These are phyloP conservation scores for Dasypolia templi DNA, from an alignment of 2,888 invertebrate species.

Conservation along the genomic window DNA sequence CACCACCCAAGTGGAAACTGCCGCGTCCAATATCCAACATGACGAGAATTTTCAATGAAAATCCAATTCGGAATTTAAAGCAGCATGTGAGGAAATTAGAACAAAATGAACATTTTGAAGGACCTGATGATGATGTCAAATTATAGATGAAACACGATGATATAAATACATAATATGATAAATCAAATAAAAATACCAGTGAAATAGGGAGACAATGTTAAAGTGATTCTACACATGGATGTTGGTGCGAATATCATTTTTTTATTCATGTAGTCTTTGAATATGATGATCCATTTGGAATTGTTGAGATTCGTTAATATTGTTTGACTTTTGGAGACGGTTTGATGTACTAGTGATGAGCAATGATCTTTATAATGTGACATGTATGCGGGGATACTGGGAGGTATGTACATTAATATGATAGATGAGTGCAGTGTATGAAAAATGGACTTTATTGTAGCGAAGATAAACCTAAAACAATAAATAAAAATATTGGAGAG, in stretches of 20 bases:
- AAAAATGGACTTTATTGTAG: conserved; percentile 83
- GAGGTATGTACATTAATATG: conserved; percentile 77
- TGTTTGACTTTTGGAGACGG: conserved; percentile 72
- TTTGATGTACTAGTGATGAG: conserved; percentile 71
- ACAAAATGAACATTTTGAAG: conserved; percentile 78
- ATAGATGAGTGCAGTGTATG: conserved; percentile 79
- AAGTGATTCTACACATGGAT: conserved; percentile 85
- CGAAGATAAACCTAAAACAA: conserved; percentile 90
- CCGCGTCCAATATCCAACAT: conserved; percentile 79
- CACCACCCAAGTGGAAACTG: conserved; percentile 89
- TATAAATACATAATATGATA: conserved; percentile 33
- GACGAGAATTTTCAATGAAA: conserved; percentile 74
- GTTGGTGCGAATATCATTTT: conserved; percentile 87
- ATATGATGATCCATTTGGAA: conserved; percentile 82
- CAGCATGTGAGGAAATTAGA: conserved; percentile 89
- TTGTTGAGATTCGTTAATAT: conserved; percentile 73
- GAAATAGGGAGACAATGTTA: conserved; percentile 85
- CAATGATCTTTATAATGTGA: conserved; percentile 78
- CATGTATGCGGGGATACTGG: conserved; percentile 75
- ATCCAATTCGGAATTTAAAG: conserved; percentile 84
- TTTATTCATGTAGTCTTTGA: conserved; percentile 86
- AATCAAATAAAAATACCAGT: conserved; percentile 83
- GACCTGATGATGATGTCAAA: conserved; percentile 61
- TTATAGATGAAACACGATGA: conserved; percentile 63
- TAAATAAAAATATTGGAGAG: conserved; percentile 73